Conservation (phyloP, 1,140 invertebrate genomes). For the Drosophila watanabei region DNA sequence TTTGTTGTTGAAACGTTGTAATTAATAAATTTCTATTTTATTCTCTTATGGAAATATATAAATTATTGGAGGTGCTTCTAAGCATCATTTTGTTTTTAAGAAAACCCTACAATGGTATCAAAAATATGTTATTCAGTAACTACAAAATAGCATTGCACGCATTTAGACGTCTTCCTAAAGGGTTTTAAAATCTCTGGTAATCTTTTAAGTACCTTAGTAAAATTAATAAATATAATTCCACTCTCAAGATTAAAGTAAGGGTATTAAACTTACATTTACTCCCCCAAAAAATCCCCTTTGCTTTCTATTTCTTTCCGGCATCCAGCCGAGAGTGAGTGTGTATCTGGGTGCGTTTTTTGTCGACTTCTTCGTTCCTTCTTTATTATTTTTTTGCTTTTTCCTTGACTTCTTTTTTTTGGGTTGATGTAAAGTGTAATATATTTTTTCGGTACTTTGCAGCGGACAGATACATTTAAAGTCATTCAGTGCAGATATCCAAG, state of each 20-base stretch:
- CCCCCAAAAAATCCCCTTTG: background rate
- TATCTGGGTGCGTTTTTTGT: slow-evolving; percentile 46
- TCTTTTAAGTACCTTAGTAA: fast-evolving
- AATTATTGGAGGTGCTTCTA: no score
- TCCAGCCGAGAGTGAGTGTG: slow-evolving; percentile 15
- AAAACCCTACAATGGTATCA: no score
- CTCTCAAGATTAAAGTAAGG: background rate
- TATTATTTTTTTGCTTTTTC: slow-evolving; percentile 20
- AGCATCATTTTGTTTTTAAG: no score
- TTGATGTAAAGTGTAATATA: slow-evolving; percentile 66
- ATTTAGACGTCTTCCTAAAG: background rate
- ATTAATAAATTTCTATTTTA: no score
- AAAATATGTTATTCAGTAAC: no score
- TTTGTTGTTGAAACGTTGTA: no score
- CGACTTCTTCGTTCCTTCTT: slow-evolving; percentile 24
- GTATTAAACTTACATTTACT: background rate
- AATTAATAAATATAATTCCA: no score
- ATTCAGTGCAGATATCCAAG: slow-evolving; percentile 70
- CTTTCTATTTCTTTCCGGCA: slow-evolving; percentile 32
- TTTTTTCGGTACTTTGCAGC: slow-evolving; percentile 65
- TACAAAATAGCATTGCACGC: background rate
- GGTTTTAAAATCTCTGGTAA: background rate
- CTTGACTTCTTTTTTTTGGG: slow-evolving; percentile 1
- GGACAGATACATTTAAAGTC: slow-evolving; percentile 80
- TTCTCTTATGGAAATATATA: no score